Percentiles rank a stretch among this genome's conserved stretches.
Conservation (phyloP, 2,888 invertebrate genomes). For the Onthophagus sagittarius region DNA sequence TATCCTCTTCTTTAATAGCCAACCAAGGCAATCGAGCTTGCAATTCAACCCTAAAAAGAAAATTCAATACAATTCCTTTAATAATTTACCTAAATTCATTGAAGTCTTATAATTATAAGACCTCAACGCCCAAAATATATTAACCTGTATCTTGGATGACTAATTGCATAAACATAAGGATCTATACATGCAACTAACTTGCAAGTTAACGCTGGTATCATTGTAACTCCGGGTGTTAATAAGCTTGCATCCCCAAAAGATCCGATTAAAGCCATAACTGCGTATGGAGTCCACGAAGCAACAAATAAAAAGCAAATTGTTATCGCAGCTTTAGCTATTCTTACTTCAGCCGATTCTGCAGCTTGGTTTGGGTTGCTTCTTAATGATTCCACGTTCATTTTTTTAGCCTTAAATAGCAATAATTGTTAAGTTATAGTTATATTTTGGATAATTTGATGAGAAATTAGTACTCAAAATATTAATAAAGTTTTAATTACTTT, state of each 20-base stretch:
- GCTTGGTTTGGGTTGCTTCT: slow-evolving; percentile 66
- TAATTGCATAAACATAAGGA: slow-evolving; percentile 87
- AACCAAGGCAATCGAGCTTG: slow-evolving; percentile 78
- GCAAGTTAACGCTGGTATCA: slow-evolving; percentile 83
- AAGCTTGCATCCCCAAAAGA: slow-evolving; percentile 74
- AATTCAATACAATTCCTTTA: not conserved
- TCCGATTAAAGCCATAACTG: slow-evolving; percentile 75
- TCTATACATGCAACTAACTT: slow-evolving; percentile 89
- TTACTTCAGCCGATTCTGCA: slow-evolving; percentile 71
- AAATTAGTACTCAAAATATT: no score
- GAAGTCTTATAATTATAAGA: no score
- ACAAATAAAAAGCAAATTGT: slow-evolving; percentile 82
- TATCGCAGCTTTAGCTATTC: slow-evolving; percentile 85
- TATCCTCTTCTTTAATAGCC: slow-evolving; percentile 62
- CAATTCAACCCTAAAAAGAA: slow-evolving; percentile 62
- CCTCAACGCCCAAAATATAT: no score
- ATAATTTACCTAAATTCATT: no score
- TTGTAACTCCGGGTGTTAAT: slow-evolving; percentile 73
- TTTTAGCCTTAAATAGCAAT: slow-evolving; percentile 62
- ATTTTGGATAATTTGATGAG: not conserved
- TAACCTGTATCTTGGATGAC: slow-evolving; percentile 85
- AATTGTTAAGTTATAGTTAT: not conserved
- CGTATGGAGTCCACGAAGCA: slow-evolving; percentile 89
- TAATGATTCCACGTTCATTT: slow-evolving; percentile 87
- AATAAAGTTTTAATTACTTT: no score